Percentiles rank a stretch among this genome's conserved stretches.
phyloP scores from a whole-genome alignment of 1,140 invertebrate genomes.

The Leptonema lineaticorne region DNA sequence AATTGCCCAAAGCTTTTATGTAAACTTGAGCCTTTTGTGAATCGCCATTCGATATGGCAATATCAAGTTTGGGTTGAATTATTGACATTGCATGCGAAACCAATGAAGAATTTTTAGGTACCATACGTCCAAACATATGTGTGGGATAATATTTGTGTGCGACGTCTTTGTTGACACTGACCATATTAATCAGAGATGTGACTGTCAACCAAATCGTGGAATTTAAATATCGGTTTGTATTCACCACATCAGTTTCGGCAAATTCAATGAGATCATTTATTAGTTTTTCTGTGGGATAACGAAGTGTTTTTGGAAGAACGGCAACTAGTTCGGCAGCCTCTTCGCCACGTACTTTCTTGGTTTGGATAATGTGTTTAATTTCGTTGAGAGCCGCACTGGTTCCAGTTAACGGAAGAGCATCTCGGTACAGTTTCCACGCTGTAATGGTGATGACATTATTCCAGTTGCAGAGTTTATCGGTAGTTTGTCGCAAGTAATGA shows the following conservation, averaged over 20 bases:
- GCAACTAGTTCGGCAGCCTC: conserved; percentile 61
- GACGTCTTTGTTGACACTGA: conserved; percentile 57
- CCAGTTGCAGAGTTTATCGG: conserved; percentile 33
- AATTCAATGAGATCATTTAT: conserved; percentile 60
- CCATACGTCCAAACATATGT: conserved; percentile 60
- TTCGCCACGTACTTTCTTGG: conserved; percentile 53
- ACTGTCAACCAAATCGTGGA: conserved; percentile 58
- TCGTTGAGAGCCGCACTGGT: conserved; percentile 66
- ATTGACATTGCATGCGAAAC: conserved; percentile 62
- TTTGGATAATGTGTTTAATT: conserved; percentile 61
- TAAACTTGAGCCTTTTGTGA: conserved; percentile 59
- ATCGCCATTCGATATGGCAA: conserved; percentile 55
- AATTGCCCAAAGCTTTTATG: conserved; percentile 64
- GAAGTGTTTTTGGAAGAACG: conserved; percentile 53
- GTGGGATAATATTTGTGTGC: conserved; percentile 62
- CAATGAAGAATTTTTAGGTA: conserved; percentile 47
- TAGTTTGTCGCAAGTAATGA: conserved; percentile 56
- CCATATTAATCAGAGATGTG: conserved; percentile 58
- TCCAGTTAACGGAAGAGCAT: conserved; percentile 64
- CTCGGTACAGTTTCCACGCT: conserved; percentile 61
- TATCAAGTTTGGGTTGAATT: conserved; percentile 55
- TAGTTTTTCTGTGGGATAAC: conserved; percentile 63
- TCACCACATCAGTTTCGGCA: conserved; percentile 53
- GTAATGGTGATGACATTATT: neutral
- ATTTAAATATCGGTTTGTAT: conserved; percentile 53